Evolutionary conservation across 2,797 vertebrate species (phyloP), one percentile per base, ranked within the genome.

Genomic region (Rhinogobio ventralis): DNA sequence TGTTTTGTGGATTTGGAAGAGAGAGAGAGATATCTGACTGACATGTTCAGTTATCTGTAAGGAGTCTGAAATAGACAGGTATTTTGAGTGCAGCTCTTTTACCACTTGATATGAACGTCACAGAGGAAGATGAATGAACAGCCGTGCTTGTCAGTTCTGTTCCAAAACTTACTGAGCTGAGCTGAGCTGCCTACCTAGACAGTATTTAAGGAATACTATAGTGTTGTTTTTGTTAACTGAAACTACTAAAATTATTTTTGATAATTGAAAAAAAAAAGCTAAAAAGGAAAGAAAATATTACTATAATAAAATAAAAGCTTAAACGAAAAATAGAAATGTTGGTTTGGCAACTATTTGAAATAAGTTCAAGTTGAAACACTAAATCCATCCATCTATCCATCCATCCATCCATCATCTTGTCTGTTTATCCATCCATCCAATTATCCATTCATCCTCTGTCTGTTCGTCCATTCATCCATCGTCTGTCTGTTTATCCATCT

Each of bases 31-130:
- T 45, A 25, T 83, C 23, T 62, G 68, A 79, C 62, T 86, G 82
- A 75, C 77, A 60, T 64, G 78, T 76, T 78, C 49, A 28, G 68
- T 85, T 84, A 60, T 30, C 82, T 81, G 45, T 64, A 10, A 87
- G 74, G 17, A 10, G 42, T 57, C 67, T 77, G 53, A 81, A 81
- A 84, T 87, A 60, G 33, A 25, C 36, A 4, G 25, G 51, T 17
- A 19, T 51, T 64, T 39, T 33, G 39, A 73, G 55, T 39, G 8
- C 64, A 42, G 28, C 75, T 74, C 64, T 23, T 68, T 83, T 66
- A 60, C 15, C 19, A 9, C 67, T 77, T 25, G 42, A 49, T 73
- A 73, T 46, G 71, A 73, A n/a, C 39, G 8, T 73, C n/a, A 36
- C 17, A 81, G 55, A 74, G 45, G 23, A n/a, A 64, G 42, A 49